These are phyloP conservation scores for Neodiprion virginianus DNA, from an alignment of 1,140 invertebrate species.

Conservation along the genomic window DNA sequence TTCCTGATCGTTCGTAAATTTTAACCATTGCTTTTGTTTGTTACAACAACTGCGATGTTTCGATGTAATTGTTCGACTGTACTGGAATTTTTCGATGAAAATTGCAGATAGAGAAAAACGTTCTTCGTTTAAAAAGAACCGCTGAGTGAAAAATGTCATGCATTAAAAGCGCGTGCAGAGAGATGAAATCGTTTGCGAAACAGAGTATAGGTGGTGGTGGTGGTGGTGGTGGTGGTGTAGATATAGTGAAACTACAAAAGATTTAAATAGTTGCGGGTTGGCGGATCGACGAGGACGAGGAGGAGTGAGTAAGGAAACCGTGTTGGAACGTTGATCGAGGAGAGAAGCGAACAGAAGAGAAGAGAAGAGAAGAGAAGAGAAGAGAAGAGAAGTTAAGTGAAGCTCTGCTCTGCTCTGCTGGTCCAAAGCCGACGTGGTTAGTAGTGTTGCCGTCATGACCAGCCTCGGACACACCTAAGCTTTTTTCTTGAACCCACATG, in stretches of 20 bases:
- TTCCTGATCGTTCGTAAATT: too few relatives aligned
- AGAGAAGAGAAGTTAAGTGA: not conserved
- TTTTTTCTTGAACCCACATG: too few relatives aligned
- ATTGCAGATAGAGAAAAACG: too few relatives aligned
- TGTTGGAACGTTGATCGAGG: not conserved
- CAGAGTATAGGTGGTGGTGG: too few relatives aligned
- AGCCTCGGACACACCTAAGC: not conserved
- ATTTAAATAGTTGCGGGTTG: slow-evolving; percentile 49
- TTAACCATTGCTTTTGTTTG: too few relatives aligned
- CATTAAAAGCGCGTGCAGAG: too few relatives aligned
- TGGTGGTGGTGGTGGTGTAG: not conserved
- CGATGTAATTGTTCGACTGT: too few relatives aligned
- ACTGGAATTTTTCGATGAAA: too few relatives aligned
- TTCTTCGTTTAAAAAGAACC: too few relatives aligned
- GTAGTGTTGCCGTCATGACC: not conserved
- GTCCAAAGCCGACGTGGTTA: not conserved
- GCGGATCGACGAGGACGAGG: slow-evolving; percentile 16
- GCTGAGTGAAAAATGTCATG: too few relatives aligned
- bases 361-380: not conserved
- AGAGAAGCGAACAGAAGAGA: not conserved
- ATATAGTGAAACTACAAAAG: slow-evolving; percentile 37
- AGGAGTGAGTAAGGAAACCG: slow-evolving; percentile 3
- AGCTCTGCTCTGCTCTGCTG: not conserved
- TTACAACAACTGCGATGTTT: too few relatives aligned
- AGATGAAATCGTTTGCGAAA: too few relatives aligned